Evolutionary conservation across 2,797 vertebrate genomes (phyloP).

Genomic region (Dermochelys coriacea): DNA sequence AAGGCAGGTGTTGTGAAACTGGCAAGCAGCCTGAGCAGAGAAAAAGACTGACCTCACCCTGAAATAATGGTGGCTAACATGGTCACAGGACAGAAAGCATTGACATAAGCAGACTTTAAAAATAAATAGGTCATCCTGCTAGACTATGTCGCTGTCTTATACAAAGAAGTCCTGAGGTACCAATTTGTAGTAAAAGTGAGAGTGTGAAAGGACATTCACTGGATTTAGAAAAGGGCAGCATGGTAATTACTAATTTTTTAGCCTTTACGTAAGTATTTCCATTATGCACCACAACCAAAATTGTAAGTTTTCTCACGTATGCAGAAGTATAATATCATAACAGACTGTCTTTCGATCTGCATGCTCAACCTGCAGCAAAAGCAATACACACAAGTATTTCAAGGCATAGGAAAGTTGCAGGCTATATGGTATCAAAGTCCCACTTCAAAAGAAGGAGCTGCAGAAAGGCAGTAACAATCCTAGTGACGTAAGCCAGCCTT

Average conservation of each 20-base stretch:
- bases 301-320: not conserved
- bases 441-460: not conserved
- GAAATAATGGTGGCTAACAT: constrained; percentile 90
- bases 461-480: constrained; percentile 24
- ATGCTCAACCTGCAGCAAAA: not conserved
- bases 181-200: constrained; percentile 60
- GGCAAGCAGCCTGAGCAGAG: constrained; percentile 86
- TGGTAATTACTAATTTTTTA: constrained; percentile 55
- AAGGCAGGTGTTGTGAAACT: constrained; percentile 94
- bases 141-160: constrained; percentile 54
- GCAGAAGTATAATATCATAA: not conserved
- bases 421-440: not conserved
- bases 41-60: constrained; percentile 95
- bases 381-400: not conserved
- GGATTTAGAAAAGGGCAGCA: fast-evolving
- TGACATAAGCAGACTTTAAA: constrained; percentile 89
- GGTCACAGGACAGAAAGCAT: constrained; percentile 89
- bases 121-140: constrained; percentile 85
- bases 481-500: not conserved
- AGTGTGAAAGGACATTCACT: constrained; percentile 41
- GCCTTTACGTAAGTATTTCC: not conserved
- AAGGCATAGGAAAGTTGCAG: not conserved
- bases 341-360: not conserved
- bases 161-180: constrained; percentile 39
- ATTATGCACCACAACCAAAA: not conserved